A percentile compares a stretch with the other conserved stretches of the same genome.
Evolutionary conservation across 2,113 vertebrate genomes (phyloP).

Genomic region (Sclerurus mexicanus): DNA sequence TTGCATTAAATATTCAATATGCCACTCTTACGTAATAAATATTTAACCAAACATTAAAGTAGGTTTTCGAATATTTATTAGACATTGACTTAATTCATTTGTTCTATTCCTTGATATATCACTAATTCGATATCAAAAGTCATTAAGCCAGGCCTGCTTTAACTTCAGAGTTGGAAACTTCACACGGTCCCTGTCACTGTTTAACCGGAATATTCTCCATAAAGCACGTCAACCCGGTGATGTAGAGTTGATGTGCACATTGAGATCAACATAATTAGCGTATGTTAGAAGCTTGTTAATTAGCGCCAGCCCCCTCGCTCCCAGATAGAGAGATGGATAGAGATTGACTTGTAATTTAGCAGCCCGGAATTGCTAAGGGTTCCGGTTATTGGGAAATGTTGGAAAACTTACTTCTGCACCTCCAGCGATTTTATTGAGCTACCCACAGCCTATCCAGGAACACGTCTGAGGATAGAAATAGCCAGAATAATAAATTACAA

Average conservation of each 20-base stretch:
- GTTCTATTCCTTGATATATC: constrained; percentile 54
- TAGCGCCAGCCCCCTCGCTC: neutral
- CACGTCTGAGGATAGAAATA: neutral
- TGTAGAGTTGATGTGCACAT: constrained; percentile 38
- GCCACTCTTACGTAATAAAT: constrained; percentile 76
- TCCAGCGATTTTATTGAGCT: neutral
- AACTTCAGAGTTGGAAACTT: constrained; percentile 45
- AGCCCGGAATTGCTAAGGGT: neutral
- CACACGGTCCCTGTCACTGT: neutral
- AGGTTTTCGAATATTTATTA: constrained; percentile 71
- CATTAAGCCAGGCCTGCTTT: neutral
- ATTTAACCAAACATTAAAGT: constrained; percentile 78
- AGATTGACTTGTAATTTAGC: neutral
- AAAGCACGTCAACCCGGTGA: neutral
- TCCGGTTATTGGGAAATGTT: constrained; percentile 5
- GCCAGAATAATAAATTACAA: neutral
- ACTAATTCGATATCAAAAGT: constrained; percentile 54
- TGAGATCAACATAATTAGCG: constrained; percentile 47
- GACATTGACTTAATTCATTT: constrained; percentile 69
- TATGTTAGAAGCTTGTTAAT: constrained; percentile 54
- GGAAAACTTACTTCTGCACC: constrained; percentile 38
- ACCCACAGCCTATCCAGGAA: neutral
- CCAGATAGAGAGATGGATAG: neutral
- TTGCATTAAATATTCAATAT: constrained; percentile 79
- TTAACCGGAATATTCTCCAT: neutral